Evolutionary conservation across 1,140 invertebrate species (phyloP).

Genomic region (Anastrepha obliqua): DNA sequence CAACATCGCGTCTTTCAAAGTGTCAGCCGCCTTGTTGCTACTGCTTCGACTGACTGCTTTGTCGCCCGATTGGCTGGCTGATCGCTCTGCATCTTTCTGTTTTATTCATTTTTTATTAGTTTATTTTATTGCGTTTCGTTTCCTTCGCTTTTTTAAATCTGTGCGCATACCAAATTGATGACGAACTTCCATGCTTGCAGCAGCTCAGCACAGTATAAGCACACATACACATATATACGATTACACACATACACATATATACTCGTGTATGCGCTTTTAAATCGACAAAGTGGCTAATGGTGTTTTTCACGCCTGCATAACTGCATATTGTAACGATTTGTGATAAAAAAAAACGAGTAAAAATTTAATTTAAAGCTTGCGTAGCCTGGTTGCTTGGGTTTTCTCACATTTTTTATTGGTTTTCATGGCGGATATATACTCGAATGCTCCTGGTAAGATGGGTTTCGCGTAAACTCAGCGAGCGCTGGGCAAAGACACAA

Average conservation of each 20-base stretch:
- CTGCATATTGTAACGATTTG: neutral
- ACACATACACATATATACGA: neutral
- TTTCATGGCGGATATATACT: no score
- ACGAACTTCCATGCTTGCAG: conserved; percentile 53
- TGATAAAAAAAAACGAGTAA: no score
- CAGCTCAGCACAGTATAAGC: conserved; percentile 12
- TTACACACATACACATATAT: neutral
- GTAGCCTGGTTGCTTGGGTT: no score
- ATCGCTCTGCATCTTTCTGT: conserved; percentile 28
- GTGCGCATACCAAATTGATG: conserved; percentile 53
- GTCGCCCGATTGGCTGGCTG: conserved; percentile 35
- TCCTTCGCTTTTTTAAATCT: conserved; percentile 2
- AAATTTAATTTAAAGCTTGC: no score
- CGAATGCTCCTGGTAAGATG: no score
- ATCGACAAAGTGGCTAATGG: neutral
- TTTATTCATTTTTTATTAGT: conserved; percentile 26
- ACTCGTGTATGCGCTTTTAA: neutral
- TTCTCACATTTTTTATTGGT: no score
- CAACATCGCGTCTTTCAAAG: neutral
- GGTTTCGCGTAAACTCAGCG: no score
- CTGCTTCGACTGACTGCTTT: conserved; percentile 23
- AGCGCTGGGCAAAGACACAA: no score
- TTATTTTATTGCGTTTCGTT: conserved; percentile 47
- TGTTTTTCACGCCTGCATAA: neutral
- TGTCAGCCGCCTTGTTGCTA: neutral